Evolutionary conservation across 2,113 vertebrate species (phyloP).

Genomic region (Ardeotis arabs): DNA sequence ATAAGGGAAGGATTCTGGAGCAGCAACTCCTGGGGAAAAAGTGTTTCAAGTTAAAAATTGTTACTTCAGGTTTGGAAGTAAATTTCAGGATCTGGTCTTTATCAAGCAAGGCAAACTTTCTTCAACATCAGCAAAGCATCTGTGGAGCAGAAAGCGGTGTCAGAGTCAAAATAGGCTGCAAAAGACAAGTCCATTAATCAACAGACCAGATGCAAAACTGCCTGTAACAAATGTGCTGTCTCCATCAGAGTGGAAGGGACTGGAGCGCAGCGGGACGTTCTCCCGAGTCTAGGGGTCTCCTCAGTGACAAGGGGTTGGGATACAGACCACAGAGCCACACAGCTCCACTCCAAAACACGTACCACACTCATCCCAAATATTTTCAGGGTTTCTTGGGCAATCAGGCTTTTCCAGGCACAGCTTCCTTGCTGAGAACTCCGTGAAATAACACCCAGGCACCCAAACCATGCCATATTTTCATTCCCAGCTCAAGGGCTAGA

Average conservation of each 20-base stretch:
- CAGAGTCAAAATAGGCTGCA: conserved; percentile 66
- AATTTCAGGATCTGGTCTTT: conserved; percentile 83
- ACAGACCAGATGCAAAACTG: conserved; percentile 57
- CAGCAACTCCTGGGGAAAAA: conserved; percentile 74
- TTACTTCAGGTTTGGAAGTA: conserved; percentile 83
- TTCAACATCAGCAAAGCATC: conserved; percentile 71
- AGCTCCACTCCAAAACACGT: conserved; percentile 54
- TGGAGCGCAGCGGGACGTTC: conserved; percentile 14
- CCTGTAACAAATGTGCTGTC: conserved; percentile 40
- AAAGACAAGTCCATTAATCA: conserved; percentile 72
- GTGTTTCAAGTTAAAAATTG: conserved; percentile 83
- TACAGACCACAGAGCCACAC: conserved; percentile 50
- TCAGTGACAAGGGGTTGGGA: conserved; percentile 45
- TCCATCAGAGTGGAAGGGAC: conserved; percentile 32
- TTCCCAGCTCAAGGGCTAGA: not conserved
- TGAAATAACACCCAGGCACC: conserved; percentile 28
- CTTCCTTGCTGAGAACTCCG: conserved; percentile 18
- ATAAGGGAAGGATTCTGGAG: conserved; percentile 83
- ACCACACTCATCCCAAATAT: conserved; percentile 28
- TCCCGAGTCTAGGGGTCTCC: conserved; percentile 23
- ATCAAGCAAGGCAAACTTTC: conserved; percentile 78
- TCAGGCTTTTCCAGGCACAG: conserved; percentile 49
- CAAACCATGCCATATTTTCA: not conserved
- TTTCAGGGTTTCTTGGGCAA: conserved; percentile 47
- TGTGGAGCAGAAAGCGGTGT: conserved; percentile 62